Base-by-base conservation (phyloP, 2,113 vertebrate species). In the Myotis davidii region DNA sequence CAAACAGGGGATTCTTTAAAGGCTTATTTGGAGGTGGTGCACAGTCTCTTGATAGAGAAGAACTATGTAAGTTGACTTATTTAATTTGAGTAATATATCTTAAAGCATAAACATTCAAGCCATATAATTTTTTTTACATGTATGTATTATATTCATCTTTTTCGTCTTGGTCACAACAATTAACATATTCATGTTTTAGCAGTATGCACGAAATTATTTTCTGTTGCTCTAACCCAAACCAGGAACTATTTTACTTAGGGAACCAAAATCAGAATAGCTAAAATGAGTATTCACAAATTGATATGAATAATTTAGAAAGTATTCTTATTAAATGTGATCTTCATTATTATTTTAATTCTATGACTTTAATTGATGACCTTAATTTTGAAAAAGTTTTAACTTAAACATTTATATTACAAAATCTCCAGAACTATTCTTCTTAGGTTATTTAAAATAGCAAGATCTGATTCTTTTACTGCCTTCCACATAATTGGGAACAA, bases 1-100 rank as follows among this genome's bases (percentile, higher is more conserved):
- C 99, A 1, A 99, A 99, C 98, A 98, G 99, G 90, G 99, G 99
- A 0, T 99, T 99, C 98, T 99, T 99, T 97, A 99, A 99, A 98
- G 99, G 99, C 74, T 98, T 99, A 4, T 99, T 99, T 9, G 99
- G 99, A 93, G 99, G 99, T 90, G 99, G 99, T 48, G 99, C 99
- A 17, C 99, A 99, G 96, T 99, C 99, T 16, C 98, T 99, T 81
- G 99, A 99, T 98, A 99, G 99, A 98, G 99, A 99, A 97, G 99
- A 99, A 85, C 99, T 99, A 73, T 99, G 99, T 99, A 98, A 98
- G 99, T 98, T 76, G 45, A 34, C 74, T 54, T 27, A 25, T 69
- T 86, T 96, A 5, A 95, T 94, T 69, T 93, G 61, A 72, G 6
- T 77, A 54, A 1, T 83, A 23, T 76, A 94, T 91, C 67, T 91